Conservation (phyloP, 1,140 invertebrate genomes). For the Augochlora pura region DNA sequence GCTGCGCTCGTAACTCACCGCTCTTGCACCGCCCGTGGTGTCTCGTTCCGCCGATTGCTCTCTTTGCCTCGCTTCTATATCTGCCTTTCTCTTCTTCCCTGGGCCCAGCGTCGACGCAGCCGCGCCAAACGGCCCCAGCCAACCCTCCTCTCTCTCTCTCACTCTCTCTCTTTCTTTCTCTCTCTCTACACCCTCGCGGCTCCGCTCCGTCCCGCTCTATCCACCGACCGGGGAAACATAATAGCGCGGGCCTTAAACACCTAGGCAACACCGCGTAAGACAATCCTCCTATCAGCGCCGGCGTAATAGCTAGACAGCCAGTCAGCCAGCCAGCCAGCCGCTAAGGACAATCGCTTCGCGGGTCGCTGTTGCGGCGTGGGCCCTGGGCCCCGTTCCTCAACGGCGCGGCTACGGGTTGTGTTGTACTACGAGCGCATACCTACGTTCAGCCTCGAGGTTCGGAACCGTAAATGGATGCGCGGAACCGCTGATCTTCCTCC, state of each 20-base stretch:
- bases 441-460: conserved; percentile 46
- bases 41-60: conserved; percentile 40
- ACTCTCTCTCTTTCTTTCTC: neutral
- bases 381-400: conserved; percentile 49
- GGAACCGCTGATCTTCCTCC: conserved; percentile 26
- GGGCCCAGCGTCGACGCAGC: neutral
- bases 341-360: conserved; percentile 55
- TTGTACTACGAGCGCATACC: conserved; percentile 29
- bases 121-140: no score
- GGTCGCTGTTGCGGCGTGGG: conserved; percentile 54
- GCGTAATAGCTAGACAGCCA: conserved; percentile 55
- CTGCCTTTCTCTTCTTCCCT: conserved; percentile 27
- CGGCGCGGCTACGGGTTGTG: conserved; percentile 17
- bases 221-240: conserved; percentile 44
- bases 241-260: conserved; percentile 63
- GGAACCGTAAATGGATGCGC: conserved; percentile 49
- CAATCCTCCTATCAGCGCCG: conserved; percentile 63
- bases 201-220: neutral
- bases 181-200: no score
- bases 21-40: conserved; percentile 31
- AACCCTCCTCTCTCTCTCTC: neutral
- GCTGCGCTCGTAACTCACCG: conserved; percentile 1
- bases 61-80: conserved; percentile 35
- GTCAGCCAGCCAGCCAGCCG: conserved; percentile 41
- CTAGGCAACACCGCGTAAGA: conserved; percentile 58